Conservation (phyloP, 2,888 invertebrate species). For the Podabrus alpinus region DNA sequence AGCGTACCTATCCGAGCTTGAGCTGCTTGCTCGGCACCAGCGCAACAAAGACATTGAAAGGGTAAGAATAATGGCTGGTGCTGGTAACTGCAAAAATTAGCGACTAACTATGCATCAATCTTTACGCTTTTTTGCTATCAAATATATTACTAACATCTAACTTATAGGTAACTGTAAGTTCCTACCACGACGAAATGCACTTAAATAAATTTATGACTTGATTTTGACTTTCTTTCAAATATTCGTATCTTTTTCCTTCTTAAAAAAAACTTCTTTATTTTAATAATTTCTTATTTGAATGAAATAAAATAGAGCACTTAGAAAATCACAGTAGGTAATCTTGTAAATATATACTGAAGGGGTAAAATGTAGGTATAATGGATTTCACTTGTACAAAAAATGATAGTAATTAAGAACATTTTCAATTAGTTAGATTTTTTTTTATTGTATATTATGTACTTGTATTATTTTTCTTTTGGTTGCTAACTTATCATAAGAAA, state of each 20-base stretch:
- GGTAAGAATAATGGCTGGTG: slow-evolving; percentile 53
- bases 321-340: background rate
- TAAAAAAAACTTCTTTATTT: background rate
- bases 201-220: background rate
- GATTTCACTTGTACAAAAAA: background rate
- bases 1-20: slow-evolving; percentile 57
- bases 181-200: background rate
- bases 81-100: slow-evolving; percentile 25
- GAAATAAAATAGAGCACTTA: background rate
- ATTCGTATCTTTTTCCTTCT: background rate
- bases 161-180: slow-evolving; percentile 11
- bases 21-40: slow-evolving; percentile 58
- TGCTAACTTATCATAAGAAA: background rate
- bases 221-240: background rate
- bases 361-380: background rate
- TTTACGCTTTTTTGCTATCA: slow-evolving; percentile 10
- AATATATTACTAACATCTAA: slow-evolving; percentile 4
- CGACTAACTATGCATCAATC: slow-evolving; percentile 9
- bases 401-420: background rate
- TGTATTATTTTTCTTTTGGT: background rate
- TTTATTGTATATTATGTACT: background rate
- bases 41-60: slow-evolving; percentile 58
- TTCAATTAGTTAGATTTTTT: background rate
- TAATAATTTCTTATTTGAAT: background rate
- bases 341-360: background rate